A percentile compares a stretch with the other conserved stretches of the same genome.
phyloP scores from a whole-genome alignment of 2,113 vertebrate genomes.

The Carollia perspicillata region DNA sequence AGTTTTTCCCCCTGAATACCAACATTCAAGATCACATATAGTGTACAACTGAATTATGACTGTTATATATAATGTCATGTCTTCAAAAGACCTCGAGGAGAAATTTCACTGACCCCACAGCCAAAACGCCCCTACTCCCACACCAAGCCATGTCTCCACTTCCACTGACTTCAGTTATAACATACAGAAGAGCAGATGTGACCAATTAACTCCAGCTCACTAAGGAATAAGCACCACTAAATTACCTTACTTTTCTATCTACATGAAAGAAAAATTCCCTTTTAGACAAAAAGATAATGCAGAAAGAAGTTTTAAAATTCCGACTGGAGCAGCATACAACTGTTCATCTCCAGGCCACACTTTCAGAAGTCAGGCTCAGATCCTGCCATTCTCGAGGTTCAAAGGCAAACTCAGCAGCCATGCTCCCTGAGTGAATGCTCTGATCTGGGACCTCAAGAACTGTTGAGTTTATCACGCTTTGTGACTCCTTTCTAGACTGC shows the following conservation, averaged over 20 bases:
- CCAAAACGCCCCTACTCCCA: background rate
- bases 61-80: background rate
- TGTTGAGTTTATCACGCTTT: background rate
- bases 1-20: background rate
- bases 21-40: background rate
- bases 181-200: background rate
- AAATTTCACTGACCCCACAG: background rate
- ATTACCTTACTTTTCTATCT: background rate
- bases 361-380: background rate
- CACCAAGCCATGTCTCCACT: background rate
- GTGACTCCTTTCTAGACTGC: background rate
- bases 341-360: background rate
- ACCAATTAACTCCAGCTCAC: background rate
- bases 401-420: background rate
- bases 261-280: background rate
- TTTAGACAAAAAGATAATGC: background rate
- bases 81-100: background rate
- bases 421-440: background rate
- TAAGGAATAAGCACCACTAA: slow-evolving; percentile 5
- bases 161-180: background rate
- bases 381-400: background rate
- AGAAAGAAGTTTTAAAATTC: background rate
- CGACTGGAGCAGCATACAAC: background rate
- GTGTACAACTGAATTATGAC: background rate
- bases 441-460: background rate